A percentile compares a stretch with the other conserved stretches of the same genome.
phyloP scores from a whole-genome alignment of 2,888 invertebrate species.

The Nomada flava region DNA sequence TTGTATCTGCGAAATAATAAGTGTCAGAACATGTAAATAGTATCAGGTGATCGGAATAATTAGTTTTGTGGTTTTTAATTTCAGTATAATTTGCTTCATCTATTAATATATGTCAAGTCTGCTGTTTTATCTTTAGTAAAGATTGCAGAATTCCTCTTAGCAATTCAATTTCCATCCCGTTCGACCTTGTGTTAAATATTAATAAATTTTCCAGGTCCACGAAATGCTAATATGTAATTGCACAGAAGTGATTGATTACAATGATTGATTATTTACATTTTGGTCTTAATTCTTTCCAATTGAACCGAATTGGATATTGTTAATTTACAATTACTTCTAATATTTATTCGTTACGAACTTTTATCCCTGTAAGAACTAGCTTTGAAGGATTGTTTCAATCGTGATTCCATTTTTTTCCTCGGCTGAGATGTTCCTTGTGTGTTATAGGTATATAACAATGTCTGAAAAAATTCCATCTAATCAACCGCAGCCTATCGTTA shows the following conservation, averaged over 20 bases:
- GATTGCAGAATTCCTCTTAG: not conserved
- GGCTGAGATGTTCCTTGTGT: not conserved
- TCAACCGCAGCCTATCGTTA: conserved; percentile 91
- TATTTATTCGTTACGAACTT: not conserved
- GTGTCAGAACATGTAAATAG: conserved; percentile 69
- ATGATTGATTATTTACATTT: conserved; percentile 2
- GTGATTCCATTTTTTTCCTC: not conserved
- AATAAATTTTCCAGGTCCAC: conserved; percentile 15
- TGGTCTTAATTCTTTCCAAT: not conserved
- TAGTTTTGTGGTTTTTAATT: conserved; percentile 25
- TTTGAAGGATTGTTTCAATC: not conserved
- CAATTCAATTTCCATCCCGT: conserved; percentile 10
- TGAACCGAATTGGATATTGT: not conserved
- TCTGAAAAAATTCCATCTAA: conserved; percentile 77
- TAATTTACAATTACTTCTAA: not conserved
- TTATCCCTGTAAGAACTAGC: not conserved
- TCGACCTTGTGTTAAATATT: conserved; percentile 44
- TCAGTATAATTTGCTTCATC: conserved; percentile 7
- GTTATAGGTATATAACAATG: conserved; percentile 70
- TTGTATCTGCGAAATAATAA: conserved; percentile 43
- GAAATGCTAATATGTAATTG: conserved; percentile 30
- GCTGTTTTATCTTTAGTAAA: not conserved
- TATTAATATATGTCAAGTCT: not conserved
- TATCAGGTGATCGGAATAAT: conserved; percentile 63
- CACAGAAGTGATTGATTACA: not conserved